A percentile compares a stretch with the other conserved stretches of the same genome.
Conservation (phyloP, 2,888 invertebrate genomes). For the Agrochola macilenta region DNA sequence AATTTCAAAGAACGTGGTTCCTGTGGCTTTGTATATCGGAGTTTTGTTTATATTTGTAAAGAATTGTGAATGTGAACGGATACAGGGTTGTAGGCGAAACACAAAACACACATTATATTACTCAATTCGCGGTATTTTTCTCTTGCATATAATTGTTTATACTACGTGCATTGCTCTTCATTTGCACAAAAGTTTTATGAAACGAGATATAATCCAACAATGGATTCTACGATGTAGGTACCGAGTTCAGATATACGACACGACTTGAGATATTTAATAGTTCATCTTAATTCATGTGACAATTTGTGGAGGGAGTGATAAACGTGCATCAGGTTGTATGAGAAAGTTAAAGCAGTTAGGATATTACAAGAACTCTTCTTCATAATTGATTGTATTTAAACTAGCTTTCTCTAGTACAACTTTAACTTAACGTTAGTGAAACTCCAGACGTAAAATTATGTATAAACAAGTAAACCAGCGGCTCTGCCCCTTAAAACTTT, state of each 20-base stretch:
- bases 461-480: not conserved
- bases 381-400: slow-evolving; percentile 23
- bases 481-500: not conserved
- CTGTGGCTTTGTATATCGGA: slow-evolving; percentile 34
- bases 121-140: not conserved
- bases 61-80: slow-evolving; percentile 1
- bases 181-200: not conserved
- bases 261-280: not conserved
- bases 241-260: not conserved
- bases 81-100: not conserved
- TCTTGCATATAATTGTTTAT: not conserved
- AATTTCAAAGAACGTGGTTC: slow-evolving; percentile 17
- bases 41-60: slow-evolving; percentile 22
- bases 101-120: slow-evolving; percentile 5
- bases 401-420: not conserved
- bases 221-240: not conserved
- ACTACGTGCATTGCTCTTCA: not conserved
- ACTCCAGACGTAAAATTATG: not conserved
- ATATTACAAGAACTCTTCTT: not conserved
- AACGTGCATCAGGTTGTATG: too few species aligned
- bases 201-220: not conserved
- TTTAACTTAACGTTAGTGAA: not conserved
- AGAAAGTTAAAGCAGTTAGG: not conserved
- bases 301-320: not conserved
- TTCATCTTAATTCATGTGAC: not conserved